Evolutionary conservation across 2,797 vertebrate genomes (phyloP), one percentile per base, ranked within the genome.

Genomic region (Poecilia gillii): DNA sequence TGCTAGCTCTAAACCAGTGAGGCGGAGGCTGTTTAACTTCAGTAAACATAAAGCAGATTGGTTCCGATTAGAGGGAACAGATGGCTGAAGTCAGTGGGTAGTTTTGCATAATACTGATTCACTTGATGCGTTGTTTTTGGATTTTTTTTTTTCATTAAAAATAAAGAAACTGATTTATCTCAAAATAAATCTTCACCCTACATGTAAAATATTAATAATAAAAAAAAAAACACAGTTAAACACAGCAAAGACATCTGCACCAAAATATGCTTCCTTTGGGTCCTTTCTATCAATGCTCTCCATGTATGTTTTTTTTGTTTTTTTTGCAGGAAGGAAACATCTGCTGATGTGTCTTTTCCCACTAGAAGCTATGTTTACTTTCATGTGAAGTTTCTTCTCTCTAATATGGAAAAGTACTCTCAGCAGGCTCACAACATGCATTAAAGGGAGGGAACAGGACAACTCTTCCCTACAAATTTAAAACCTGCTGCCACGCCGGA

Each of bases 241-340:
- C 20, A 62, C 25, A 20, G 73, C 62, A 78, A 53, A 81, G 74
- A 84, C 47, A 76, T 76, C 72, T 84, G 80, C 70, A 49, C 77
- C 39, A n/a, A 47, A 66, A 55, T 25, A 25, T 66, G 39, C 81
- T 88, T 88, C 91, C 86, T 91, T 78, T 87, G 88, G 70, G 81
- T 68, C 28, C 0, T 74, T 70, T 81, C 75, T 85, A 51, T 85
- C 77, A 66, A 18, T 55, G 74, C 80, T 74, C 51, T 82, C 23
- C 16, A 8, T 73, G 79, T 62, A 72, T 81, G 64, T 81, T 83
- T 28, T 1, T 47, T 16, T n/a, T 2, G 33, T 18, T 81, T 77
- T 84, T 83, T 71, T 57, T 28, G 73, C 72, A 76, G 75, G 81
- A 84, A 82, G 90, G 91, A 92, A 94, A 91, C 90, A 87, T 88